Conservation (phyloP, 2,888 invertebrate species). For the Aphidoletes aphidimyza region DNA sequence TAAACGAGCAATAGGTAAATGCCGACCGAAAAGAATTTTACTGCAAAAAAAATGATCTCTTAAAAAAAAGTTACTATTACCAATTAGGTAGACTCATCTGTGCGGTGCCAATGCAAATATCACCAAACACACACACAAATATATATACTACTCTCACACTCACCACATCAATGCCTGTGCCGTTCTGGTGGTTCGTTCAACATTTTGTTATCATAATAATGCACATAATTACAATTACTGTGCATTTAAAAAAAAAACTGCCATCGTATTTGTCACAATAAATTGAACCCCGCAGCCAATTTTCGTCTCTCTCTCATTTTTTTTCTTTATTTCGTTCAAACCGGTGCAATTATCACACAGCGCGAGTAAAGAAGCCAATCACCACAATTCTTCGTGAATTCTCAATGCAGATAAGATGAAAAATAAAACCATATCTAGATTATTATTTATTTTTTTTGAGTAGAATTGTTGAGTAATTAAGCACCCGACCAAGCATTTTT, state of each 20-base stretch:
- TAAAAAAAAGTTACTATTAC: neutral
- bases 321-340: neutral
- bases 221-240: conserved; percentile 39
- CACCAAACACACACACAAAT: no score
- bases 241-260: neutral
- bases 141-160: neutral
- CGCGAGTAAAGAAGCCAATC: neutral
- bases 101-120: neutral
- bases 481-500: conserved; percentile 2
- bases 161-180: neutral
- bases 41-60: conserved; percentile 20
- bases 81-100: conserved; percentile 38
- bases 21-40: conserved; percentile 32
- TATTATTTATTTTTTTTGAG: no score
- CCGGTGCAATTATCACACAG: conserved; percentile 25
- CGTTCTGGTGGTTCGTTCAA: no score
- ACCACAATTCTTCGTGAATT: no score
- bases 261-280: conserved; percentile 18
- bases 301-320: neutral
- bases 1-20: neutral
- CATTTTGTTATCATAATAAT: no score
- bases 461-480: no score
- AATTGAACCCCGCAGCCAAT: conserved; percentile 1
- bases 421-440: no score
- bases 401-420: no score